Percentiles rank a stretch among this genome's conserved stretches.
phyloP scores from a whole-genome alignment of 2,888 invertebrate genomes.

The Callyntrura guangdongensis region DNA sequence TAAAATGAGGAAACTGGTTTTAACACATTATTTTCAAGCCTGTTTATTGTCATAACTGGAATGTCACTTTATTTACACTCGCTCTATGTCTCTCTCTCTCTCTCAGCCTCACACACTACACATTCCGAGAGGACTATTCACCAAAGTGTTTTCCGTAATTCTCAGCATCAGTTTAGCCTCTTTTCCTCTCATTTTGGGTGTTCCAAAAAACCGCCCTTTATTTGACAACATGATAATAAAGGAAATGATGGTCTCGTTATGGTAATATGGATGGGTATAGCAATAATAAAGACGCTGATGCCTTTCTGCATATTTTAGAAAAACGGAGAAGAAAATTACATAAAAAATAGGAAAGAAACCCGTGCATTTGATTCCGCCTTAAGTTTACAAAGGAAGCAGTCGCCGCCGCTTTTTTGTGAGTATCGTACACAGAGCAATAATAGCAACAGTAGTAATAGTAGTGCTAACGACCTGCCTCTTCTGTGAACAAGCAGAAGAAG shows the following conservation, averaged over 20 bases:
- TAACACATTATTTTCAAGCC: too few species aligned
- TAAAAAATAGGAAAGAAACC: constrained; percentile 46
- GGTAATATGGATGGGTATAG: constrained; percentile 2
- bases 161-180: constrained; percentile 62
- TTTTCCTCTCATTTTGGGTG: background rate
- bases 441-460: constrained; percentile 20
- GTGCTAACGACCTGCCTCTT: background rate
- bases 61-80: background rate
- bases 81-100: background rate
- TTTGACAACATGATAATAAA: constrained; percentile 51
- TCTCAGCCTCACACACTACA: too few species aligned
- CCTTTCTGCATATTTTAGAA: background rate
- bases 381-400: background rate
- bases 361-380: constrained; percentile 25
- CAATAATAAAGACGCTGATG: background rate
- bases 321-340: constrained; percentile 33
- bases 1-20: too few species aligned
- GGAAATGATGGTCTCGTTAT: constrained; percentile 14
- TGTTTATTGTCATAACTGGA: too few species aligned
- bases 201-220: background rate
- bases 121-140: constrained; percentile 2
- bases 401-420: background rate
- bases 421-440: background rate
- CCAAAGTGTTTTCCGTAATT: constrained; percentile 30
- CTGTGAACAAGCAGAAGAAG: background rate